Base-by-base conservation (phyloP, 2,113 vertebrate species). In the Eudyptes chrysolophus region DNA sequence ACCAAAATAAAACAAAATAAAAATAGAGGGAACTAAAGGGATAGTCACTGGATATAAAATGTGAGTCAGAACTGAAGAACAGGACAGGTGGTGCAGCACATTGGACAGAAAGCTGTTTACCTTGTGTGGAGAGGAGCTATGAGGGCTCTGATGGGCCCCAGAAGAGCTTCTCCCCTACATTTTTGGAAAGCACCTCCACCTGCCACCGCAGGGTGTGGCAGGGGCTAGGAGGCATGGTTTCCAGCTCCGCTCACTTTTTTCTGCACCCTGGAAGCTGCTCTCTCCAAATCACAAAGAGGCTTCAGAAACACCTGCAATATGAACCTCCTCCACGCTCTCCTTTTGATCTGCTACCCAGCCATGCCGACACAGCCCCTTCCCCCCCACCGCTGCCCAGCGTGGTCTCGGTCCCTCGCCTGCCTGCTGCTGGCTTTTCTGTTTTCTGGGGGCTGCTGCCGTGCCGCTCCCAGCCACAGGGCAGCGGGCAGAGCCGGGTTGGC, bases 1-100 rank as follows among this genome's bases (percentile, higher is more conserved):
- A 95, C 93, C 90, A 94, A 96, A 97, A 96, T 94, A 94, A 96
- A 87, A 46, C 52, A 57, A 89, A 87, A 94, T 96, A 93, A 96
- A 92, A 92, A 92, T 96, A 97, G 93, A 78, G 34, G 13, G 54
- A 92, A 83, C 72, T 91, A 61, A 85, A 94, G 40, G 70, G 71
- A 54, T 72, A 60, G 54, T 88, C 76, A 71, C 61, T 82, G 62
- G 32, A 34, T 96, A 71, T 61, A 75, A 86, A 86, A 81, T 42
- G 29, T 94, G 85, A 94, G 83, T 92, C 93, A 93, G 42, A 40
- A 46, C 65, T 82, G 55, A 88, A 74, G 55, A 95, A 89, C 36
- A 58, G 60, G 92, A 83, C 85, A 96, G 79, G 89, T 94, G 79
- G 60, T 82, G 13, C 61, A 81, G 26, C 8, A 18, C 8, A 7